Evolutionary conservation across 1,140 invertebrate genomes (phyloP), one percentile per base, ranked within the genome.

Genomic region (Ericerus pela): DNA sequence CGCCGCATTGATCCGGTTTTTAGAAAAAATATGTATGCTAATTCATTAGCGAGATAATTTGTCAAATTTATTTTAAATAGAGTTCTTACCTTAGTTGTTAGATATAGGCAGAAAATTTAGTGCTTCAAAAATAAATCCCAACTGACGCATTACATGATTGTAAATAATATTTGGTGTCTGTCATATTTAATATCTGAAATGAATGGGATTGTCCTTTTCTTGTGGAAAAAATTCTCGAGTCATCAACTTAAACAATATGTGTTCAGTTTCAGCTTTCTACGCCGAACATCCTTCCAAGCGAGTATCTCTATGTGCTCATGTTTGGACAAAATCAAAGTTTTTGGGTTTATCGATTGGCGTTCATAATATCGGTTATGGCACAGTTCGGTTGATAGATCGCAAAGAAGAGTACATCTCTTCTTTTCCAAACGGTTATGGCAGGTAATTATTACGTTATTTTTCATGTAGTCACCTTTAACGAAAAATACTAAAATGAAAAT

Each of bases 321-420:
- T 97, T 43, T 97, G 90, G 84, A 97, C 94, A 16, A 97, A 96
- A 71, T 96, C 93, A 60, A 96, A 96, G 73, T 97, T 97, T 72
- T 77, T 97, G 30, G 94, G 95, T 0, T 75, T 98, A 31, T 95
- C 91, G 16, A 89, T 98, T 62, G 92, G 86, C 8, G 87, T 91
- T 1, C 85, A 89, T 61, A 88, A 91, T 67, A 83, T 91, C 28
- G 87, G 87, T 3, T 78, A 82, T 61, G 86, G 91, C 1, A 76
- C 79, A 51, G 82, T 97, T 5, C 82, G 79, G 16, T 72, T 96
- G 2, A 68, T 92, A 43, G 80, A 92, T 55, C 75, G 82, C 60
- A 83, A 84, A 55, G 93, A 96, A 69, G 89, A 96, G 65, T 97
- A 97, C 69, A 79, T 87, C 57, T 76, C 94, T 37, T 91, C 87